These are phyloP conservation scores for Griposia aprilina DNA, from an alignment of 2,888 invertebrate species.

Conservation along the genomic window DNA sequence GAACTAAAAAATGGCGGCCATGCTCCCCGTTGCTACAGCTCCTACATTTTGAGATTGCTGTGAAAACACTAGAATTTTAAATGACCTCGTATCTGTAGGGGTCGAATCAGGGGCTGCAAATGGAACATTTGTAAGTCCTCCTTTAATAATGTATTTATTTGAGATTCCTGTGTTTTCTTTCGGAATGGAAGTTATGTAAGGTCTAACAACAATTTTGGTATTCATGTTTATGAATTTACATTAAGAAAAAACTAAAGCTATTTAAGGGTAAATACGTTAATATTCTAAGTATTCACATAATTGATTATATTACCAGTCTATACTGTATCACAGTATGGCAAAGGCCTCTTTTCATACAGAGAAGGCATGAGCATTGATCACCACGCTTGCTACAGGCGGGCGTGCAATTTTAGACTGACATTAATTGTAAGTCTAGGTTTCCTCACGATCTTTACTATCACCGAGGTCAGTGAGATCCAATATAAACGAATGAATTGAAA, in stretches of 20 bases:
- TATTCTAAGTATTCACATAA: not conserved
- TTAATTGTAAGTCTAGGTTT: too few relatives aligned
- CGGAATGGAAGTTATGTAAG: not conserved
- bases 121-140: slow-evolving; percentile 41
- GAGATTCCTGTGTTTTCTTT: slow-evolving; percentile 10
- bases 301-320: too few relatives aligned
- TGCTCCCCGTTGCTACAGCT: not conserved
- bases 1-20: slow-evolving; percentile 16
- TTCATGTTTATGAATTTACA: not conserved
- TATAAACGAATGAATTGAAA: not conserved
- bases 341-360: too few relatives aligned
- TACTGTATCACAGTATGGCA: too few relatives aligned
- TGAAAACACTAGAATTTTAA: slow-evolving; percentile 62
- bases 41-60: slow-evolving; percentile 44
- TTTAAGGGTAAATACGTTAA: not conserved
- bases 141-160: slow-evolving; percentile 51
- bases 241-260: too few relatives aligned
- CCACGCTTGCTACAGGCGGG: too few relatives aligned
- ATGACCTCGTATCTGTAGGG: slow-evolving; percentile 22
- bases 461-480: not conserved
- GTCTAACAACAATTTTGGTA: not conserved
- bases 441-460: not conserved
- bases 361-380: too few relatives aligned
- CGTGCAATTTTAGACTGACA: too few relatives aligned
- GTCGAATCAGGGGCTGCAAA: slow-evolving; percentile 42